Conservation (phyloP, 35 echinoderm and acorn worm genomes). For the Lytechinus variegatus region DNA sequence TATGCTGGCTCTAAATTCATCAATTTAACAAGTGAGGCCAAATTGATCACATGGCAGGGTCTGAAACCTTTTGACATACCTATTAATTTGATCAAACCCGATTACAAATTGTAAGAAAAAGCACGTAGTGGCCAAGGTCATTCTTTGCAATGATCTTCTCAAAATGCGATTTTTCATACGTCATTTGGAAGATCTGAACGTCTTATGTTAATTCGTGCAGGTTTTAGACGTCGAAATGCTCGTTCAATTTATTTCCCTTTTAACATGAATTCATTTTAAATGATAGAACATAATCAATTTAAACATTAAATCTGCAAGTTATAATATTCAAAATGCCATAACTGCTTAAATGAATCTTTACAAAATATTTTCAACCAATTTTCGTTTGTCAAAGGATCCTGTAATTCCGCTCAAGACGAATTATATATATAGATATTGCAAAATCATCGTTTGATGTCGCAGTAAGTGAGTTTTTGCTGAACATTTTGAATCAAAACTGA, state of each 20-base stretch:
- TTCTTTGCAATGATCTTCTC: not conserved
- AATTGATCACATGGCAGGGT: not conserved
- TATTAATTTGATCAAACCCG: constrained; percentile 5
- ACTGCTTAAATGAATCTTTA: too few species aligned
- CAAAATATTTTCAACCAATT: not conserved
- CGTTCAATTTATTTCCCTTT: too few species aligned
- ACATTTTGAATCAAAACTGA: not conserved
- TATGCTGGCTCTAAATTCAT: not conserved
- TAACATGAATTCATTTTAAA: too few species aligned
- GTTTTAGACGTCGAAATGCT: too few species aligned
- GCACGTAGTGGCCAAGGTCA: not conserved
- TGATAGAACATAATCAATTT: too few species aligned
- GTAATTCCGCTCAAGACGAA: too few species aligned
- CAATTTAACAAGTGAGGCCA: not conserved
- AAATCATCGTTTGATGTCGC: not conserved
- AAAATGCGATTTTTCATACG: not conserved
- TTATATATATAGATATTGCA: not conserved
- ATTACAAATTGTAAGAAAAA: not conserved
- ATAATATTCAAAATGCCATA: not conserved
- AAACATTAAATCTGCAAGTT: not conserved
- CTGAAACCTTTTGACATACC: not conserved
- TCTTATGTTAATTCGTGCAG: too few species aligned
- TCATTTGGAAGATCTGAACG: not conserved
- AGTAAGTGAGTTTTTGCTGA: not conserved
- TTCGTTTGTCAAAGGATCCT: not conserved